Percentiles rank a stretch among this genome's conserved stretches.
Conservation (phyloP, 2,113 vertebrate genomes). For the Galbula dea region DNA sequence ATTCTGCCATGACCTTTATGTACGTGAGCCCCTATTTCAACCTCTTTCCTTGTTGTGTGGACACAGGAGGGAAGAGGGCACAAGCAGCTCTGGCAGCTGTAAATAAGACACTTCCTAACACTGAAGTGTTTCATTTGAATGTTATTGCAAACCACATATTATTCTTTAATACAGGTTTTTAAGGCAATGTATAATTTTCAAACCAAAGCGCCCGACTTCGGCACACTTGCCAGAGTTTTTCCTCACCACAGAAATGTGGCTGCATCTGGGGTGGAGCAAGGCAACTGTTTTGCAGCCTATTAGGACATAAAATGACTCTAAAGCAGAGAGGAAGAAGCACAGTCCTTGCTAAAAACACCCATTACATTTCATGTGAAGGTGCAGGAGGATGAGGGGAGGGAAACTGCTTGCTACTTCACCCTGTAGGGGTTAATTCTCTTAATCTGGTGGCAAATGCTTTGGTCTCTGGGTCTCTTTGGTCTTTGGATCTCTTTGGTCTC, state of each 20-base stretch:
- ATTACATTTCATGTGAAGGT: not conserved
- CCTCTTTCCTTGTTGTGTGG: not conserved
- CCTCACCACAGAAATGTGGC: constrained; percentile 43
- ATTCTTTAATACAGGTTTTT: constrained; percentile 52
- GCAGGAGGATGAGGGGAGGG: not conserved
- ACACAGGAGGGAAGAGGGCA: not conserved
- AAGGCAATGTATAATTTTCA: constrained; percentile 45
- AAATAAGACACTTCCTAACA: constrained; percentile 59
- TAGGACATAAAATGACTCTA: not conserved
- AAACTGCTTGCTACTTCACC: not conserved
- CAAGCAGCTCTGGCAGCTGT: not conserved
- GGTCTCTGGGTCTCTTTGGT: not conserved
- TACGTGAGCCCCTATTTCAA: not conserved
- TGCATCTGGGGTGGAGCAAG: not conserved
- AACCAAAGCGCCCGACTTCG: constrained; percentile 10
- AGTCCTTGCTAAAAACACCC: not conserved
- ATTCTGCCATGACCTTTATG: not conserved
- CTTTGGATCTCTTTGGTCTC: too few species aligned
- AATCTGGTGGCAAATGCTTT: not conserved
- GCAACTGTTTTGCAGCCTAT: not conserved
- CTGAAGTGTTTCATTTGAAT: not conserved
- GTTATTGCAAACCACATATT: constrained; percentile 26
- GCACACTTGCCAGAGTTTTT: constrained; percentile 35
- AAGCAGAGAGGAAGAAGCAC: not conserved
- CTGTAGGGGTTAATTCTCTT: not conserved